Base-by-base conservation (phyloP, 2,797 vertebrate species). In the Bradypodion pumilum region DNA sequence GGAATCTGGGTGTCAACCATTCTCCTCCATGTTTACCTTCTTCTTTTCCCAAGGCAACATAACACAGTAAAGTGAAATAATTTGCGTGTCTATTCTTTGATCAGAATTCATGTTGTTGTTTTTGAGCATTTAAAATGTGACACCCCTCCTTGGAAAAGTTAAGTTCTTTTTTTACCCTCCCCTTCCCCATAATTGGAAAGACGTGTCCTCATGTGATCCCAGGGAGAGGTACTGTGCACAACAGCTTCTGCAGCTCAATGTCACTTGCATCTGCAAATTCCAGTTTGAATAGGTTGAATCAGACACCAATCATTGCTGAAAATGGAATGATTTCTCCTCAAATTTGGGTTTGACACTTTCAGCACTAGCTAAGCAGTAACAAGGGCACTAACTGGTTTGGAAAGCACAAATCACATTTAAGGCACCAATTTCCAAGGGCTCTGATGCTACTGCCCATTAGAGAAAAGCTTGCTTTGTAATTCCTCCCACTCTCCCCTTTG, bases 381-480 rank as follows among this genome's bases (percentile, higher is more conserved):
- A 35, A 37, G 40, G n/a, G 4, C 12, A 89, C 88, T 78, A 84
- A 32, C 90, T 86, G 72, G 80, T 25, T 52, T 90, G 76, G 86
- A 85, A 86, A 90, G 52, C 70, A 63, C n/a, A 84, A 73, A 87
- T 90, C 78, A n/a, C 16, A 78, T 49, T 81, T 74, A 76, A 29
- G 49, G 60, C 86, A 89, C 89, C 91, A 92, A 87, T 81, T 85
- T 92, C 89, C 27, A 78, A 82, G 91, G 88, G 56, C 86, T 94
- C 59, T 84, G 90, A 88, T 66, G n/a, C 5, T 90, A 85, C 89
- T 93, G 83, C 75, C 80, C 87, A 80, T 69, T 82, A 85, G 62
- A 82, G 78, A 83, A 86, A 85, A 63, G 44, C 13, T 77, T 84
- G 75, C 82, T 88, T 86, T 90, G 79, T 89, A 89, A 89, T 89